Evolutionary conservation across 2,797 vertebrate genomes (phyloP).

Genomic region (Xiphorhynchus erythropygius): DNA sequence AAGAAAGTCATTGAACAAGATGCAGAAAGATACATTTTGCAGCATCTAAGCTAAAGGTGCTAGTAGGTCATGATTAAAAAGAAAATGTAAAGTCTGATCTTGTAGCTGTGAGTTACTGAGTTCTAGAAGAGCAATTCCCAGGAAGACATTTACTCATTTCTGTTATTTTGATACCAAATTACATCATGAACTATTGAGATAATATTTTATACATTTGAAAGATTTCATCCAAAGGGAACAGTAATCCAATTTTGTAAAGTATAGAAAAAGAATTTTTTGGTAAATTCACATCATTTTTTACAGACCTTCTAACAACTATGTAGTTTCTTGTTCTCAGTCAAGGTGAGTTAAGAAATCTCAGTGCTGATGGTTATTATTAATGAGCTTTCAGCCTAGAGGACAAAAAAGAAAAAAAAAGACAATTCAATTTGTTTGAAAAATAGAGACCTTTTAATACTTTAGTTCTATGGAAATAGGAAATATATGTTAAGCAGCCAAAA

Average conservation of each 20-base stretch:
- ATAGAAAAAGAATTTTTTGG: background rate
- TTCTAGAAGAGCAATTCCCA: background rate
- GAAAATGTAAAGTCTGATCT: background rate
- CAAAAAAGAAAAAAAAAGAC: background rate
- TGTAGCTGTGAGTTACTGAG: background rate
- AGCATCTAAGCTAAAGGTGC: background rate
- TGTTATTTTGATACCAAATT: background rate
- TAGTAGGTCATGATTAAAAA: background rate
- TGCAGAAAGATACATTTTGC: background rate
- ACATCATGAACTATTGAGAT: background rate
- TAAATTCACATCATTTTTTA: background rate
- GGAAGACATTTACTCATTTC: background rate
- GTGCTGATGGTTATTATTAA: background rate
- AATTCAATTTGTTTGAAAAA: conserved; percentile 21
- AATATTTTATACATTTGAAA: background rate
- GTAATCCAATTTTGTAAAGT: background rate
- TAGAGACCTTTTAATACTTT: background rate
- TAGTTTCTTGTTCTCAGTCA: background rate
- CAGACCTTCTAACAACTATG: background rate
- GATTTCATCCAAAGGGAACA: background rate
- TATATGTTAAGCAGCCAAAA: background rate
- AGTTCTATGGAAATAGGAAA: background rate
- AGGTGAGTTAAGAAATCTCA: background rate
- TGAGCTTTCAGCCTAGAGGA: background rate
- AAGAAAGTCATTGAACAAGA: background rate